Conservation (phyloP, 2,888 invertebrate genomes). For the Andrena trimmerana region DNA sequence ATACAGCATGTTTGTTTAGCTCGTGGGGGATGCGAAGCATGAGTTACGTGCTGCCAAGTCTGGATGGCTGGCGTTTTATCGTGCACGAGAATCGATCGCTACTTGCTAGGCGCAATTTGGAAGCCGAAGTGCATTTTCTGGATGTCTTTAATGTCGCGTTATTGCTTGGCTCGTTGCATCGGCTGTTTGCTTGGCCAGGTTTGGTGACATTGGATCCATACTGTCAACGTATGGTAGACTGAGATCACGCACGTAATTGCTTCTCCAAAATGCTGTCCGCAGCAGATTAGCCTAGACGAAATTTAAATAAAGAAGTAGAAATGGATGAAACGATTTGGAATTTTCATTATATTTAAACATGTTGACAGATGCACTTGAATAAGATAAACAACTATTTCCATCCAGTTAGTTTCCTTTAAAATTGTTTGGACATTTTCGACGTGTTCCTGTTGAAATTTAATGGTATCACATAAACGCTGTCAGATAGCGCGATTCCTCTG, state of each 20-base stretch:
- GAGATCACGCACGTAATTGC: not conserved
- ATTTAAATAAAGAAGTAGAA: no score
- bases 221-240: not conserved
- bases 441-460: not conserved
- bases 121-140: not conserved
- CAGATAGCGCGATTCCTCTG: not conserved
- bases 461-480: not conserved
- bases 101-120: not conserved
- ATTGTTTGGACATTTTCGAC: not conserved
- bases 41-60: not conserved
- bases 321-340: no score
- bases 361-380: not conserved
- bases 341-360: no score
- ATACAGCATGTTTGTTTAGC: slow-evolving; percentile 7
- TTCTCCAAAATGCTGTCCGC: no score
- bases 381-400: not conserved
- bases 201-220: slow-evolving; percentile 1
- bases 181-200: not conserved
- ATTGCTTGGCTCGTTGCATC: not conserved
- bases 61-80: slow-evolving; percentile 14
- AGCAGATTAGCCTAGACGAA: no score
- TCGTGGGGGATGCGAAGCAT: not conserved
- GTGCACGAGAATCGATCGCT: slow-evolving; percentile 24
- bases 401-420: not conserved
- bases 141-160: slow-evolving; percentile 5